Base-by-base conservation (phyloP, 2,797 vertebrate genomes). In the Avahi laniger region DNA sequence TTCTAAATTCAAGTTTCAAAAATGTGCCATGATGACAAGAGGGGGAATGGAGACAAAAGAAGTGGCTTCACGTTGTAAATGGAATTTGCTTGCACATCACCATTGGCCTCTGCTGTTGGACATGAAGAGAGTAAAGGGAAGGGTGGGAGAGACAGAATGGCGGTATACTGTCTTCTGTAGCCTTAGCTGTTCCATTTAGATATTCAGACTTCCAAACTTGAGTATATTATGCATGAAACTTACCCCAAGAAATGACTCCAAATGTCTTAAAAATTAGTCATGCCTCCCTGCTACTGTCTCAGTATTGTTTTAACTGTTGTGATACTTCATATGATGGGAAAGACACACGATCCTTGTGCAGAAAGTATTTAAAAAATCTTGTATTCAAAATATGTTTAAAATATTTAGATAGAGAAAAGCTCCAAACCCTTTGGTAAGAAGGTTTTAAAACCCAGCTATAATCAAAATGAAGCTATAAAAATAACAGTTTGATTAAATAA, bases 401-500 rank as follows among this genome's bases (percentile, higher is more conserved):
- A 52, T 94, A 57, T 52, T 82, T 73, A 70, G 18, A 50, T 70
- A 38, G 41, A 67, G 50, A 38, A 92, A 94, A 48, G 15, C 10
- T 35, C 26, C 38, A 78, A 70, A 63, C 35, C 28, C 8, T 90
- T 83, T 72, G 48, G n/a, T 46, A 91, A 80, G 43, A 92, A 91
- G 24, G 20, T 63, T 81, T 83, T 69, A 52, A 89, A 92, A 80
- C 11, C 50, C 48, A 96, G 8, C 18, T 65, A 0, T 80, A 57
- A 48, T 92, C 15, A 92, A 80, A 92, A 89, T 72, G 78, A 24
- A 82, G 54, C 63, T 63, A 22, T 52, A 52, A 86, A 89, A 82
- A n/a, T 6, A 81, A 70, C 41, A 83, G n/a, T 61, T 76, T 87
- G 72, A 85, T 72, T 78, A 93, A 76, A 69, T 87, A 92, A 95